Evolutionary conservation across 2,797 vertebrate species (phyloP).

Genomic region (Chelonia mydas): DNA sequence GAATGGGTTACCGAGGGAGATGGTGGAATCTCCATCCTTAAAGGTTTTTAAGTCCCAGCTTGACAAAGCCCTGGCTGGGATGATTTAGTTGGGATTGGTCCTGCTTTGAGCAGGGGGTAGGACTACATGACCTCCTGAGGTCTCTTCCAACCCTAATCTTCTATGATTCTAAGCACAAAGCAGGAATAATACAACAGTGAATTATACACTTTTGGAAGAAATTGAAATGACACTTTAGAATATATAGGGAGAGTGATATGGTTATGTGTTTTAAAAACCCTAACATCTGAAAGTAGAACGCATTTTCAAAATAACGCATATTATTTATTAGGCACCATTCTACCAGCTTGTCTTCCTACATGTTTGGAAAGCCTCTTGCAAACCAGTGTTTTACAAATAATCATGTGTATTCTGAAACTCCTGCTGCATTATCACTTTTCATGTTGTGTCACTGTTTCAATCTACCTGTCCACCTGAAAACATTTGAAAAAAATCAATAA

Average conservation of each 20-base stretch:
- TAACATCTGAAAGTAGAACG: background rate
- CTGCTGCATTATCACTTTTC: background rate
- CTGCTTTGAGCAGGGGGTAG: too few relatives aligned
- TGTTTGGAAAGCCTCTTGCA: background rate
- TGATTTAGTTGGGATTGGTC: too few relatives aligned
- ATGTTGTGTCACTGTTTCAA: background rate
- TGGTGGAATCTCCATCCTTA: too few relatives aligned
- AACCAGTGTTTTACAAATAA: background rate
- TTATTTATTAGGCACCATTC: background rate
- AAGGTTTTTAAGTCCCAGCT: too few relatives aligned
- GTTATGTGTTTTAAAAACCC: background rate
- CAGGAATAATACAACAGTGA: background rate
- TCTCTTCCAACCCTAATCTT: too few relatives aligned
- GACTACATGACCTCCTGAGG: too few relatives aligned
- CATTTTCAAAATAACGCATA: background rate
- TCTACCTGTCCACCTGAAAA: background rate
- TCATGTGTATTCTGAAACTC: background rate
- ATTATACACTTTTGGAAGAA: background rate
- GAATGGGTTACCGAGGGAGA: too few relatives aligned
- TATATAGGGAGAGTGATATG: background rate
- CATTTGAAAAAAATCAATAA: background rate
- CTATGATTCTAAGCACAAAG: background rate
- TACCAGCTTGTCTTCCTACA: background rate
- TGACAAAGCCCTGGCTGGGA: too few relatives aligned
- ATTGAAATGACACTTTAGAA: background rate